Base-by-base conservation (phyloP, 2,888 invertebrate genomes). In the Lacanobia oleracea region DNA sequence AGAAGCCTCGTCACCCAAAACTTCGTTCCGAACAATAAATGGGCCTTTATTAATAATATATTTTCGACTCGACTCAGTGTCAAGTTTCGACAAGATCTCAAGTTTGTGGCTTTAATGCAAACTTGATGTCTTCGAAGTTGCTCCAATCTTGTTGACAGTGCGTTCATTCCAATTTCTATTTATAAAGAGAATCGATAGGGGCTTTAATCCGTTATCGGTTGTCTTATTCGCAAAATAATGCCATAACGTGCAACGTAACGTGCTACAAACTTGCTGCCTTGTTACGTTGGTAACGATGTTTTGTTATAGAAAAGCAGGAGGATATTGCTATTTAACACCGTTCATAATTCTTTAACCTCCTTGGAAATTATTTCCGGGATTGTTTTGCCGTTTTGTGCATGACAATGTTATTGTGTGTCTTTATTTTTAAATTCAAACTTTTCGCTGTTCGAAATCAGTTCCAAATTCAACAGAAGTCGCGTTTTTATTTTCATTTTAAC, bases 21-120 rank as follows among this genome's bases (percentile, higher is more conserved):
- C 72, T 88, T 87, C 62, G 64, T 65, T 73, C 53, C 65, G n/a
- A 61, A 77, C 66, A 68, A 81, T 82, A 83, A 70, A 82, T 83
- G 74, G 73, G 70, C 80, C 82, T 73, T 75, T 76, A 87, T 84
- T 81, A 75, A 83, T 84, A 81, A 72, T 80, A 65, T 64, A 75
- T 78, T 80, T 74, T 79, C 65, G 60, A 62, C 37, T 79, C 78
- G 48, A 65, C 50, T 80, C 81, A 76, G 79, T 82, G 72, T 86
- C 83, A 86, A 85, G 73, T 81, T 83, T 77, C 67, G 72, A 77
- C 71, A 68, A 78, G 77, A 77, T 74, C 71, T 71, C 45, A 69
- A 87, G 63, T 79, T 81, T 80, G 68, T 51, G 67, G 76, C 74
- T 77, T 75, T 72, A 67, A 77, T 63, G 27, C 48, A 66, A 84